These are phyloP conservation scores for Otis tarda DNA, from an alignment of 2,113 vertebrate species.

Conservation along the genomic window DNA sequence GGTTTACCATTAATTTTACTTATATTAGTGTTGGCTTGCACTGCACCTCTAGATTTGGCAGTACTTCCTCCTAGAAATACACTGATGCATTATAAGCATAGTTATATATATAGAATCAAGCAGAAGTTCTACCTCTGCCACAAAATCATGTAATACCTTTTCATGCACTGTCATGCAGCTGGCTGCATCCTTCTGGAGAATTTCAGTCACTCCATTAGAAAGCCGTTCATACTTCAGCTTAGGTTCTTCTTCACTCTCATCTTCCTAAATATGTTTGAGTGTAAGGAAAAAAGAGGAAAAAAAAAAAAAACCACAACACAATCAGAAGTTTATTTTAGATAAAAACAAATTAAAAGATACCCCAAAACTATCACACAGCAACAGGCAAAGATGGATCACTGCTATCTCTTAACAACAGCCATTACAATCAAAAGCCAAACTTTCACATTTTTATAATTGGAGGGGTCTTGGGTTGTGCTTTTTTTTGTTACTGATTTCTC, in stretches of 20 bases:
- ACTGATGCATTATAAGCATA: background rate
- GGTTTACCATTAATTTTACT: background rate
- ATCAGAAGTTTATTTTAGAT: background rate
- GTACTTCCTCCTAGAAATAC: background rate
- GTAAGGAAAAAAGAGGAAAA: background rate
- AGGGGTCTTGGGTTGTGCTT: background rate
- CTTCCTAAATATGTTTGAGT: conserved; percentile 80
- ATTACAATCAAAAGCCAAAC: conserved; percentile 38
- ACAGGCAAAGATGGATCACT: background rate
- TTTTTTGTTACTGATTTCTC: background rate
- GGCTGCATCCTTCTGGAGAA: conserved; percentile 95
- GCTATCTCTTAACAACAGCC: conserved; percentile 19
- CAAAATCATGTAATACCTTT: conserved; percentile 81
- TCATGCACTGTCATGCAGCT: conserved; percentile 98
- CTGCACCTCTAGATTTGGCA: background rate
- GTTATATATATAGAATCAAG: background rate
- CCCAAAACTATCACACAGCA: background rate
- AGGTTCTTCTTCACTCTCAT: conserved; percentile 97
- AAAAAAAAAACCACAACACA: background rate
- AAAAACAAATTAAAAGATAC: background rate
- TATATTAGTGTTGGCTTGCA: background rate
- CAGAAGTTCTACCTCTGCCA: background rate
- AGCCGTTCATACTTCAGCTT: conserved; percentile 97
- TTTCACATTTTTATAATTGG: background rate
- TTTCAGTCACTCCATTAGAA: conserved; percentile 93